A percentile compares a stretch with the other conserved stretches of the same genome.
Conservation (phyloP, 1,140 invertebrate species). For the Trachymyrmex septentrionalis region DNA sequence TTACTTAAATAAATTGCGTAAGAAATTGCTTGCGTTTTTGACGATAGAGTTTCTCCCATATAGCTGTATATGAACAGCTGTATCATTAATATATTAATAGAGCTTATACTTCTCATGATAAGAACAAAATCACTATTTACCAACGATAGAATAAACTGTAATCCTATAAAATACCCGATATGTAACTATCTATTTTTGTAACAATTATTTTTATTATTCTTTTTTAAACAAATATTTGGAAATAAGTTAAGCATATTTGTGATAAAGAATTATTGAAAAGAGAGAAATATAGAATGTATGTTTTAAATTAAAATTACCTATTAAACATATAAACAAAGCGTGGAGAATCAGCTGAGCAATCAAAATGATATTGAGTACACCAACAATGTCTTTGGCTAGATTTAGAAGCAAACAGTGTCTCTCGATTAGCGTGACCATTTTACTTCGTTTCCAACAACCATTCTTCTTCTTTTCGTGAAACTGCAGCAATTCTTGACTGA, state of each 20-base stretch:
- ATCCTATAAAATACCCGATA: conserved; percentile 40
- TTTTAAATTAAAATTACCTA: conserved; percentile 57
- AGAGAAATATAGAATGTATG: neutral
- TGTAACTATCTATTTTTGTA: neutral
- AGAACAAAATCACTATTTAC: neutral
- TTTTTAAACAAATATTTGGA: neutral
- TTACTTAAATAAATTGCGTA: neutral
- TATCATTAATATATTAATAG: conserved; percentile 31
- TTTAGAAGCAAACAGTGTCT: conserved; percentile 30
- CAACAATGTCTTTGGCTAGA: neutral
- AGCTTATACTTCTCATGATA: neutral
- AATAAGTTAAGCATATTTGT: neutral
- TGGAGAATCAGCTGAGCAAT: conserved; percentile 26
- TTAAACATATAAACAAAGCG: conserved; percentile 38
- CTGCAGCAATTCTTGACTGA: neutral
- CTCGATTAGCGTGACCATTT: neutral
- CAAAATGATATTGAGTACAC: conserved; percentile 24
- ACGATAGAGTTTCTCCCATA: conserved; percentile 4
- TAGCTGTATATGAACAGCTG: conserved; percentile 33
- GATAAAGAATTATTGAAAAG: neutral
- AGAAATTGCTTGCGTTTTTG: neutral
- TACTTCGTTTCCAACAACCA: conserved; percentile 38
- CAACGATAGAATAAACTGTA: conserved; percentile 17
- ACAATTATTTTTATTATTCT: neutral
- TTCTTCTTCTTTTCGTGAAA: conserved; percentile 10